Base-by-base conservation (phyloP, 2,888 invertebrate species). In the Linnaemya vulpina region DNA sequence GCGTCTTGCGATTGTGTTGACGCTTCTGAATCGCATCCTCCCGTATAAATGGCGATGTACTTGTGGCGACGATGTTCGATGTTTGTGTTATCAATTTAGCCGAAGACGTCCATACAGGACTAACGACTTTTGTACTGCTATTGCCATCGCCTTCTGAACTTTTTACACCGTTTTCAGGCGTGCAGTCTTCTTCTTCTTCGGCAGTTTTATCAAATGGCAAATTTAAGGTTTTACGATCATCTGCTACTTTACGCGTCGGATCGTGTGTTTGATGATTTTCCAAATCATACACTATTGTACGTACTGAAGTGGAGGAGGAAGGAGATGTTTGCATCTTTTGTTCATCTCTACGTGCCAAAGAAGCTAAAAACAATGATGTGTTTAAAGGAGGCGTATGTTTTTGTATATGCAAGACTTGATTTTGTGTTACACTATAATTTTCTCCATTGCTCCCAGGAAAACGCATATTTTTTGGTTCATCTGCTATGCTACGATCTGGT, bases 341-440 rank as follows among this genome's bases (percentile, higher is more conserved):
- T 67, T 78, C 71, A 43, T 81, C 77, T 51, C 71, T 71, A n/a
- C 70, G 62, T 3, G 60, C 68, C 63, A 81, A 49, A 10, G 80
- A 74, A 3, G 85, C 81, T 25, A 83, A 78, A 58, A 86, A 83
- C 22, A 84, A 63, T 46, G 79, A 63, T 20, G 74, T 65, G 22
- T 63, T 76, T 53, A 77, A 51, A 43, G 90, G 89, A 53, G 91
- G 86, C 87, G 90, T 87, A 89, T 95, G 94, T 87, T 94, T 94
- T 87, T 96, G 96, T 87, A 97, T 93, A 89, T 97, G 95, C 86
- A 97, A 95, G 89, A 97, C 97, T 93, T 97, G 96, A 92, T 97
- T 97, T 89, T 97, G 97, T 62, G 97, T 97, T 38, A 97, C 97
- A 91, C 97, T 97, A 92, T 97, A 97, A 87, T 96, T 95, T 89